Evolutionary conservation across 2,113 vertebrate species (phyloP).

Genomic region (Gambusia affinis): DNA sequence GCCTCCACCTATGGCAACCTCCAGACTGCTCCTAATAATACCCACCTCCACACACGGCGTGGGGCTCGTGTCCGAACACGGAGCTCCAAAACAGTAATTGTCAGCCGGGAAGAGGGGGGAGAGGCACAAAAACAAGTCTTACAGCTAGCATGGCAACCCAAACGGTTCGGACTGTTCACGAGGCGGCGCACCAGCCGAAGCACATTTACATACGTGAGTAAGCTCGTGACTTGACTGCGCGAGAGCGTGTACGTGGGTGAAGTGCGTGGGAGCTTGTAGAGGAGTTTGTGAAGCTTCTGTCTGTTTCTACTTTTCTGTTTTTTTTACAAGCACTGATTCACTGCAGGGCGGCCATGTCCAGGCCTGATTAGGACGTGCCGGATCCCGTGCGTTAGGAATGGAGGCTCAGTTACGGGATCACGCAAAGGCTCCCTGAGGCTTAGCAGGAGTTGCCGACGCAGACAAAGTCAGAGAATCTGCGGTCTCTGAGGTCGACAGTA

Average conservation of each 20-base stretch:
- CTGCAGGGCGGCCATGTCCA: conserved; percentile 70
- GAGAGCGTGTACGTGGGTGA: conserved; percentile 39
- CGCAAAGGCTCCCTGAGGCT: conserved; percentile 60
- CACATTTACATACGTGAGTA: conserved; percentile 64
- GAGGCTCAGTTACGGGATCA: conserved; percentile 60
- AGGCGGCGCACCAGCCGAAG: conserved; percentile 38
- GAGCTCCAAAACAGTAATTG: conserved; percentile 57
- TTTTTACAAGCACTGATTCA: conserved; percentile 61
- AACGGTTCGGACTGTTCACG: conserved; percentile 31
- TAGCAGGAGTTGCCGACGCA: conserved; percentile 63
- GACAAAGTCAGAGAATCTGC: conserved; percentile 53
- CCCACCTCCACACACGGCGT: conserved; percentile 27
- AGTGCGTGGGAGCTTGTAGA: conserved; percentile 65
- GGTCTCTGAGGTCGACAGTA: conserved; percentile 58
- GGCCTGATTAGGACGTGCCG: conserved; percentile 69
- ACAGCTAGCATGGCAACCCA: conserved; percentile 16
- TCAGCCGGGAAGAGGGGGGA: conserved; percentile 18
- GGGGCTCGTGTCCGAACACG: conserved; percentile 10
- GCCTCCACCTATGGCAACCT: conserved; percentile 50
- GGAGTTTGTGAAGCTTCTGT: conserved; percentile 54
- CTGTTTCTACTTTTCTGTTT: neutral
- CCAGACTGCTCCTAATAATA: conserved; percentile 36
- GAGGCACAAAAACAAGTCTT: conserved; percentile 52
- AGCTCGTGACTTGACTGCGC: conserved; percentile 48
- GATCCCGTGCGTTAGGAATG: conserved; percentile 46